Base-by-base conservation (phyloP, 2,888 invertebrate species). In the Spodoptera picta region DNA sequence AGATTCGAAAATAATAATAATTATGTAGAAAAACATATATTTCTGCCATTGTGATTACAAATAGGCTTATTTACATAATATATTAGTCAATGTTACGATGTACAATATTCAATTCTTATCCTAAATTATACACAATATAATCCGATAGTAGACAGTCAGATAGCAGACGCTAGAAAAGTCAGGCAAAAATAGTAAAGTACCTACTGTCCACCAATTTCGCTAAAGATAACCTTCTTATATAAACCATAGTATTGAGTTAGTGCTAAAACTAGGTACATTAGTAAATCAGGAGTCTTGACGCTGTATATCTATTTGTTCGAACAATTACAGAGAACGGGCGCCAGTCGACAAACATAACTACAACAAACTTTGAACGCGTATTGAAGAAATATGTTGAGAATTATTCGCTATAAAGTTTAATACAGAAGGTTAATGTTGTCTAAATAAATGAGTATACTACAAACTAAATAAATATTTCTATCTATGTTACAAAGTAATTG, bases 211-310 rank as follows among this genome's bases (percentile, higher is more conserved):
- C 23, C 1, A 48, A 59, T 49, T 53, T 62, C 52, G 44, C 59
- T 61, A 54, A 68, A 42, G 24, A 55, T 62, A 67, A 75, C 41
- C 45, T 55, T 76, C 52, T 11, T 55, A 60, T 55, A 60, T 83
- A 75, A 84, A 80, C 81, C 73, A 57, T 54, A 66, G 62, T 49
- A 66, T 85, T 85, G 83, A 84, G 82, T 86, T 90, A 89, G 88
- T 89, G 88, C 89, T 92, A 92, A 92, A 92, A 90, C 91, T 90
- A 87, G 89, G 89, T 90, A 93, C 90, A 91, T 93, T 89, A 92
- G 90, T 90, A 89, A 90, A 93, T 92, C 92, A 87, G 88, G 74
- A 89, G 86, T 87, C 87, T 82, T 84, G 86, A 75, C 85, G 73
- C 68, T 80, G 73, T 80, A 76, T 81, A 83, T 85, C 71, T 92